Evolutionary conservation across 1,140 invertebrate species (phyloP).

Genomic region (Drosophila serrata): DNA sequence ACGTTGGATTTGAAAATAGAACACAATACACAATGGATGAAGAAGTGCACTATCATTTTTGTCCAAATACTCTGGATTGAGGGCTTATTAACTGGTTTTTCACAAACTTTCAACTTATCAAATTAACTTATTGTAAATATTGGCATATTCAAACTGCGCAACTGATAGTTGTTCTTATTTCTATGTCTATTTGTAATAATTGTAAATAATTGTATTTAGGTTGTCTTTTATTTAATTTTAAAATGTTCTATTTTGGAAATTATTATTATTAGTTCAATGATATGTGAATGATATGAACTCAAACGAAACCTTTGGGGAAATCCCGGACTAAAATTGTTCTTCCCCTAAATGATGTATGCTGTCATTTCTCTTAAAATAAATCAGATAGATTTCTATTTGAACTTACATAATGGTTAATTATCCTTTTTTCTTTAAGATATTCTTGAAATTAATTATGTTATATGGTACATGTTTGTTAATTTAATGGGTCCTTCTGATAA

Average conservation of each 20-base stretch:
- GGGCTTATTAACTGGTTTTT: background rate
- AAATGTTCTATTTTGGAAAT: background rate
- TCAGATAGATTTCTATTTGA: background rate
- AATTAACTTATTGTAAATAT: conserved; percentile 6
- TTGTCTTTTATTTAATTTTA: background rate
- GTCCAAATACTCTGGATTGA: conserved; percentile 5
- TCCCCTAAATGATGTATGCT: background rate
- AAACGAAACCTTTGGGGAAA: background rate
- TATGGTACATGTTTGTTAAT: background rate
- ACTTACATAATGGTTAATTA: background rate
- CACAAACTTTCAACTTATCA: background rate
- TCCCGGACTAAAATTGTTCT: background rate
- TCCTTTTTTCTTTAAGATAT: background rate
- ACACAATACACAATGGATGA: conserved; percentile 15
- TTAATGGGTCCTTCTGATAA: background rate
- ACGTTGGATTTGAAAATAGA: conserved; percentile 20
- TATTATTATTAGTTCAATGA: background rate
- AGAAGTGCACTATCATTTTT: conserved; percentile 34
- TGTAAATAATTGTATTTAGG: background rate
- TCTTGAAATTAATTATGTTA: background rate
- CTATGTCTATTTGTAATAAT: background rate
- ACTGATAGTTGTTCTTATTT: background rate
- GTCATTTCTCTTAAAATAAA: background rate
- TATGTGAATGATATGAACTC: background rate
- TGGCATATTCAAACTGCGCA: conserved; percentile 2